phyloP scores from a whole-genome alignment of 2,113 vertebrate genomes.

The Phaethon lepturus region DNA sequence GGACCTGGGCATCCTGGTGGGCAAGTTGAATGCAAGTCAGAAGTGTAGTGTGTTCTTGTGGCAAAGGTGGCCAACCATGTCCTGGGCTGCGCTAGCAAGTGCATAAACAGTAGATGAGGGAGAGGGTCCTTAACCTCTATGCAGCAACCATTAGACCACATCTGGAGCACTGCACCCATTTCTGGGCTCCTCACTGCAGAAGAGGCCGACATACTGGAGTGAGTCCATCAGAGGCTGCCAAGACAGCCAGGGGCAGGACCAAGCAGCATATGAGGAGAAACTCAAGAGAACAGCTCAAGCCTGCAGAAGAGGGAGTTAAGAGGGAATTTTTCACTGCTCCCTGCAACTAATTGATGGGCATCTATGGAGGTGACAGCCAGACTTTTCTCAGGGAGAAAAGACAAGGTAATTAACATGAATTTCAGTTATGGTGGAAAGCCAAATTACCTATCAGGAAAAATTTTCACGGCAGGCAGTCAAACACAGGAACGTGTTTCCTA shows the following conservation, averaged over 20 bases:
- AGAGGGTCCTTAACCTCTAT: not conserved
- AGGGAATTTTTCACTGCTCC: not conserved
- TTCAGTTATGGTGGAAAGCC: not conserved
- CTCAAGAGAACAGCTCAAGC: not conserved
- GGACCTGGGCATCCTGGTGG: not conserved
- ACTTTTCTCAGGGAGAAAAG: not conserved
- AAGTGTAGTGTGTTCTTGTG: not conserved
- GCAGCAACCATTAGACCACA: not conserved
- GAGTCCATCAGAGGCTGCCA: not conserved
- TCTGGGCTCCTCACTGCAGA: not conserved
- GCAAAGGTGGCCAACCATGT: not conserved
- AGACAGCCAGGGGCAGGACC: not conserved
- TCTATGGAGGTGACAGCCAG: not conserved
- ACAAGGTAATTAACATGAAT: not conserved
- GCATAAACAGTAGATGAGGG: not conserved
- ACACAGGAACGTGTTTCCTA: not conserved
- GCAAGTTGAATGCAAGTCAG: not conserved
- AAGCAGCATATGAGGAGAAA: fast-evolving
- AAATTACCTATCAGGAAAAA: not conserved
- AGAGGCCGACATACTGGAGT: not conserved
- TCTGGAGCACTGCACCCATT: not conserved
- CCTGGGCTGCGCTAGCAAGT: not conserved
- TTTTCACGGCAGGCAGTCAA: not conserved
- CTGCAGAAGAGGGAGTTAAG: not conserved
- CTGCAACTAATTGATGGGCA: not conserved